phyloP scores from a whole-genome alignment of 2,797 vertebrate species.

The Thalassophryne amazonica region DNA sequence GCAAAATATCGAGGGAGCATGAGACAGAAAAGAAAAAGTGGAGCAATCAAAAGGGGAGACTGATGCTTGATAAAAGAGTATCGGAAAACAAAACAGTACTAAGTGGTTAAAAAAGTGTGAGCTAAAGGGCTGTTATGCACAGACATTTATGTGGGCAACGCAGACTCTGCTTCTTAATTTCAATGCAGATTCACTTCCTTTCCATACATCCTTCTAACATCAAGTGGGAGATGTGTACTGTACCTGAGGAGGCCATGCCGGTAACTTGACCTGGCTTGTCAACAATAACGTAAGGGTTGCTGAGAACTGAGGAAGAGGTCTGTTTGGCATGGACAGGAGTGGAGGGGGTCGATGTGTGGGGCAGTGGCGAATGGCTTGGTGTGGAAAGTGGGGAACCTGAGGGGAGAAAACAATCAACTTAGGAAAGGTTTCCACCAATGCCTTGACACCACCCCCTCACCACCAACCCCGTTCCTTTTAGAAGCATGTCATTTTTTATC shows the following conservation, averaged over 20 bases:
- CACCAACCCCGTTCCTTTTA: too few species aligned
- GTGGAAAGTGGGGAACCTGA: conserved; percentile 97
- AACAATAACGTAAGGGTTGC: conserved; percentile 87
- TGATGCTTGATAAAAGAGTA: not conserved
- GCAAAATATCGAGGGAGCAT: conserved; percentile 2
- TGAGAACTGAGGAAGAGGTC: conserved; percentile 83
- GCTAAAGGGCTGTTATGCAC: conserved; percentile 6
- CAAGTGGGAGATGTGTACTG: conserved; percentile 57
- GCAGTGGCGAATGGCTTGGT: conserved; percentile 92
- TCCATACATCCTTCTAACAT: conserved; percentile 22
- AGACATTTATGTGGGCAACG: conserved; percentile 28
- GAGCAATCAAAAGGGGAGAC: not conserved
- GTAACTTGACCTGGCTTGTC: conserved; percentile 90
- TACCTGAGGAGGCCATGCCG: conserved; percentile 76
- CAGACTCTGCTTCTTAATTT: conserved; percentile 28
- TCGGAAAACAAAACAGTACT: not conserved
- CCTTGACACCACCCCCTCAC: too few species aligned
- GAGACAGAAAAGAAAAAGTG: not conserved
- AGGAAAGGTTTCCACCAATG: too few species aligned
- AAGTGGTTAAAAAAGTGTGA: not conserved
- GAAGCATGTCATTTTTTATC: too few species aligned
- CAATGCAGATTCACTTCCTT: conserved; percentile 17
- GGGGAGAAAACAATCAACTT: not conserved
- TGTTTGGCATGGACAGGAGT: conserved; percentile 91
- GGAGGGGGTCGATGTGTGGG: conserved; percentile 85